Evolutionary conservation across 2,888 invertebrate species (phyloP), one percentile per base, ranked within the genome.

Genomic region (Ferdinandea cuprea): DNA sequence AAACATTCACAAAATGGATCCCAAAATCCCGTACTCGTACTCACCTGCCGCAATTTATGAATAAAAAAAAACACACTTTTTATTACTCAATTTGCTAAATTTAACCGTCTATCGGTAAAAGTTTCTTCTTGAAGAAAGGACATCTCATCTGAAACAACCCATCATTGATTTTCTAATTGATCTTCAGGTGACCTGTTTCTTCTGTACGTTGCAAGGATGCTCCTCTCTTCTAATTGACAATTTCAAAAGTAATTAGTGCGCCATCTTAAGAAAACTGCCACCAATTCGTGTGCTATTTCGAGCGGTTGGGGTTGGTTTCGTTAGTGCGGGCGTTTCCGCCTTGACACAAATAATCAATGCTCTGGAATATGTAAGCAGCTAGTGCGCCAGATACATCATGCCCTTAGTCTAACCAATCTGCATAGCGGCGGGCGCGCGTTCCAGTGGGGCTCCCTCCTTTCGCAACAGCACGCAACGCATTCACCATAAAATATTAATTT

Each of bases 401-500:
- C 46, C 17, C 35, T 42, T 19, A 30, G 17, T 21, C 32, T 52
- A 30, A 46, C 46, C 58, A 73, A 46, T 72, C 72, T 37, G 56
- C 69, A 69, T 52, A 25, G 15, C 32, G 13, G 28, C 7, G n/a
- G n/a, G n/a, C n/a, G n/a, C n/a, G n/a, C n/a, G 35, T 25, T 13
- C 11, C 13, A 15, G 11, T 13, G 17, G 21, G 37, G 21, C 40
- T n/a, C n/a, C n/a, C n/a, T n/a, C 19, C 50, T 35, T 35, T 17
- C 54, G 17, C 44, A 17, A 25, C 40, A 19, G 8, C 19, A 46
- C 54, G 37, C 13, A 72, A 63, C 46, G 74, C 48, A 74, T 65
- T 74, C 58, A 40, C 65, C 44, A 35, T 77, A 69, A 77, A 77
- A 77, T 54, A 79, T 63, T 79, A 68, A 68, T 68, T 73, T 68